These are phyloP conservation scores for Xerus inauris DNA, from an alignment of 2,113 vertebrate species.

Conservation along the genomic window DNA sequence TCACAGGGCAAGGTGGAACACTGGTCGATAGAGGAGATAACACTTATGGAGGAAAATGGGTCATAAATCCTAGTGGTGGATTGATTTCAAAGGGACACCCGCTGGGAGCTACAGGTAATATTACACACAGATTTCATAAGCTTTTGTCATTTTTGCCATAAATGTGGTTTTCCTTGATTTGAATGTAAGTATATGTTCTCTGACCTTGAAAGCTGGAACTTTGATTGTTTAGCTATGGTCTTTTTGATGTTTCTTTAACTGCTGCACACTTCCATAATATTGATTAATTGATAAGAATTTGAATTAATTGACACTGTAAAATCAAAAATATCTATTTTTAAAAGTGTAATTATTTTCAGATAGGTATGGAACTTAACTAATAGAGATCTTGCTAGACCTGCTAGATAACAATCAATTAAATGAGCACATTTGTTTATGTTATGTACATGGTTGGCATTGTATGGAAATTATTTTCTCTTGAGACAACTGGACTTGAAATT, in stretches of 20 bases:
- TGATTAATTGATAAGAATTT: slow-evolving; percentile 39
- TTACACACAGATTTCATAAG: neutral
- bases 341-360: slow-evolving; percentile 6
- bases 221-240: neutral
- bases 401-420: slow-evolving; percentile 26
- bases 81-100: slow-evolving; percentile 99
- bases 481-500: slow-evolving; percentile 22
- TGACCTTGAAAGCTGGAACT: neutral
- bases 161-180: neutral
- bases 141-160: neutral
- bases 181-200: slow-evolving; percentile 31
- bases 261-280: neutral
- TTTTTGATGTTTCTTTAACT: slow-evolving; percentile 31
- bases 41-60: slow-evolving; percentile 97
- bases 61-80: slow-evolving; percentile 97
- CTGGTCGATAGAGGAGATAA: slow-evolving; percentile 97
- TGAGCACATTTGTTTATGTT: neutral
- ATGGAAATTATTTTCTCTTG: slow-evolving; percentile 34
- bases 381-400: slow-evolving; percentile 12
- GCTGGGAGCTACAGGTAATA: slow-evolving; percentile 96
- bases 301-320: slow-evolving; percentile 36
- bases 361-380: slow-evolving; percentile 4
- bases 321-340: neutral
- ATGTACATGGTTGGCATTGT: neutral
- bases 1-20: slow-evolving; percentile 92